These are phyloP conservation scores for Larimichthys crocea DNA, from an alignment of 2,113 vertebrate species.

Conservation along the genomic window DNA sequence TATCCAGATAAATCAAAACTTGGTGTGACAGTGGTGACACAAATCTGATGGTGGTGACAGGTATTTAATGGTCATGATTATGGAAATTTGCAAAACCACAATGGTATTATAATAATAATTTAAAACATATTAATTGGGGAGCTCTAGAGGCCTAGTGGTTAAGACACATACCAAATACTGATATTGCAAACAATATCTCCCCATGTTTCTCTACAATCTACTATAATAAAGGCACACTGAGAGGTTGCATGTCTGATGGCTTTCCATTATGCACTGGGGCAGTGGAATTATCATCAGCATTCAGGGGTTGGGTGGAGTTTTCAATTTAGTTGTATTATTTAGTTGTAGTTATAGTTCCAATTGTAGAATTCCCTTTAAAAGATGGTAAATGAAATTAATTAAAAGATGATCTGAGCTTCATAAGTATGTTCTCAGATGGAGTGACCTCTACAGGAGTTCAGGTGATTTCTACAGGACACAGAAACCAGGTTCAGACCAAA, in stretches of 20 bases:
- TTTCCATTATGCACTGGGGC: neutral
- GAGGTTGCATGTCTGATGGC: neutral
- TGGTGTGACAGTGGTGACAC: conserved; percentile 11
- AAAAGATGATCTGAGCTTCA: no score
- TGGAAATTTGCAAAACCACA: conserved; percentile 39
- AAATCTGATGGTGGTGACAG: conserved; percentile 26
- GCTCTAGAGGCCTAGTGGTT: conserved; percentile 14
- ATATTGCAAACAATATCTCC: neutral
- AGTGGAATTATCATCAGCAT: neutral
- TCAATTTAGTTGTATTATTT: no score
- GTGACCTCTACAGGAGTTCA: no score
- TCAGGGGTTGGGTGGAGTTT: neutral
- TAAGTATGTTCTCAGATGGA: no score
- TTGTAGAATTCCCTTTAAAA: no score
- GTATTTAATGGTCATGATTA: conserved; percentile 26
- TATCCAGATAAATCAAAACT: conserved; percentile 9
- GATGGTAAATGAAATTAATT: no score
- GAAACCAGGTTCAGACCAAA: no score
- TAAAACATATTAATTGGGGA: conserved; percentile 34
- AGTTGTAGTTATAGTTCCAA: no score
- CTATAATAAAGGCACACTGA: neutral
- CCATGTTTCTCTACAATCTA: neutral
- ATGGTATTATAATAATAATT: conserved; percentile 36
- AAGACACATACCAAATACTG: conserved; percentile 15
- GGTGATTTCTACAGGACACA: no score